These are phyloP conservation scores for Lomographa bimaculata DNA, from an alignment of 2,888 invertebrate species.

Conservation along the genomic window DNA sequence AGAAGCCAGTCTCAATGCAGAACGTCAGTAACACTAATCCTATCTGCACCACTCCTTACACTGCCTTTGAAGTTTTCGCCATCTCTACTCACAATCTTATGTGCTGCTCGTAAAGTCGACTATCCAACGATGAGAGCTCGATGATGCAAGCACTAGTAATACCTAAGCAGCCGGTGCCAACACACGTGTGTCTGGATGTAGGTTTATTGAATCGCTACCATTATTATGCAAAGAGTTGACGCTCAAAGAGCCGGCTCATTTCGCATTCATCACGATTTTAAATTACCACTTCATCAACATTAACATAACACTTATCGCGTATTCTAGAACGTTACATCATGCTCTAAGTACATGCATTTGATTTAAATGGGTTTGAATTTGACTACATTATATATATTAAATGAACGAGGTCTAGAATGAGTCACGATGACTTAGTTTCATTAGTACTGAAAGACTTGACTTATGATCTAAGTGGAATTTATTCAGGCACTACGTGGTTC, in stretches of 20 bases:
- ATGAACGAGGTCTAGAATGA: no score
- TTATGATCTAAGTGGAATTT: no score
- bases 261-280: slow-evolving; percentile 7
- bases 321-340: not conserved
- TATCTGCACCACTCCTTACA: slow-evolving; percentile 8
- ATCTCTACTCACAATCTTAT: no score
- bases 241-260: slow-evolving; percentile 6
- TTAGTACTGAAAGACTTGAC: no score
- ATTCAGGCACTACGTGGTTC: no score
- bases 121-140: not conserved
- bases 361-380: no score
- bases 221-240: slow-evolving; percentile 16
- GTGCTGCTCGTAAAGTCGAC: no score
- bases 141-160: slow-evolving; percentile 18
- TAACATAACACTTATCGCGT: not conserved
- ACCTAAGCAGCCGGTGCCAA: slow-evolving; percentile 6
- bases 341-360: no score
- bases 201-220: slow-evolving; percentile 13
- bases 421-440: no score
- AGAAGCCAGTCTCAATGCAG: no score
- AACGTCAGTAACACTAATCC: no score
- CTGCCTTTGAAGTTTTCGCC: slow-evolving; percentile 1
- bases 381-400: no score
- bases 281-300: slow-evolving; percentile 3
- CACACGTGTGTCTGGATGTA: slow-evolving; percentile 7